A percentile compares a stretch with the other conserved stretches of the same genome.
phyloP scores from a whole-genome alignment of 2,797 vertebrate species.

The Scarus forsteni region DNA sequence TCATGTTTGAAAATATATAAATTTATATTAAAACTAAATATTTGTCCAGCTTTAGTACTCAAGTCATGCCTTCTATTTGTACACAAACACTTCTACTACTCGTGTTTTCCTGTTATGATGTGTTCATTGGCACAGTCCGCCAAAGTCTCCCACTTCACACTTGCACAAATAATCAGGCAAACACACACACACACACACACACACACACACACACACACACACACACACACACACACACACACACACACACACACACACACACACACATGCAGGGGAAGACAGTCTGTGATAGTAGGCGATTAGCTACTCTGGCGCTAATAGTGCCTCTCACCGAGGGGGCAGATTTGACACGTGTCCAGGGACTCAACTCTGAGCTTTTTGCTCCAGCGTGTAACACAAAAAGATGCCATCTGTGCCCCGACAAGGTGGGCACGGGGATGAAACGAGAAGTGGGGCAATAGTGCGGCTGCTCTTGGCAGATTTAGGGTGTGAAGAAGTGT shows the following conservation, averaged over 20 bases:
- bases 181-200: slow-evolving; percentile 28
- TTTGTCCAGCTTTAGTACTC: neutral
- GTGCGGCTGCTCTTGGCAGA: slow-evolving; percentile 43
- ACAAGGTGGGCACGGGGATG: slow-evolving; percentile 67
- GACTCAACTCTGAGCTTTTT: slow-evolving; percentile 56
- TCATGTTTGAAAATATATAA: too few species aligned
- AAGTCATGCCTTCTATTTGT: neutral
- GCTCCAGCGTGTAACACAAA: slow-evolving; percentile 59
- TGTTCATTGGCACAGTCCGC: slow-evolving; percentile 13
- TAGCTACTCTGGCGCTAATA: slow-evolving; percentile 70
- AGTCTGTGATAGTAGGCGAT: slow-evolving; percentile 59
- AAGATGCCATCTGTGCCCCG: slow-evolving; percentile 77
- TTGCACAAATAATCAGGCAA: slow-evolving; percentile 18
- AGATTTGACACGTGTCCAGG: slow-evolving; percentile 76
- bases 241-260: slow-evolving; percentile 19
- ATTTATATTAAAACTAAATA: too few species aligned
- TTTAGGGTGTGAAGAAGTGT: slow-evolving; percentile 10
- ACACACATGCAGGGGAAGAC: slow-evolving; percentile 30
- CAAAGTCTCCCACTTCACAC: slow-evolving; percentile 32
- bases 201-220: slow-evolving; percentile 22
- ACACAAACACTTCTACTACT: neutral
- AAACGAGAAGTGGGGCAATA: slow-evolving; percentile 51
- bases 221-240: slow-evolving; percentile 13
- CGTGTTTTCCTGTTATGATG: slow-evolving; percentile 2
- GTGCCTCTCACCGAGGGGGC: slow-evolving; percentile 66